Evolutionary conservation across 2,888 invertebrate genomes (phyloP).

Genomic region (Idaea aversata): DNA sequence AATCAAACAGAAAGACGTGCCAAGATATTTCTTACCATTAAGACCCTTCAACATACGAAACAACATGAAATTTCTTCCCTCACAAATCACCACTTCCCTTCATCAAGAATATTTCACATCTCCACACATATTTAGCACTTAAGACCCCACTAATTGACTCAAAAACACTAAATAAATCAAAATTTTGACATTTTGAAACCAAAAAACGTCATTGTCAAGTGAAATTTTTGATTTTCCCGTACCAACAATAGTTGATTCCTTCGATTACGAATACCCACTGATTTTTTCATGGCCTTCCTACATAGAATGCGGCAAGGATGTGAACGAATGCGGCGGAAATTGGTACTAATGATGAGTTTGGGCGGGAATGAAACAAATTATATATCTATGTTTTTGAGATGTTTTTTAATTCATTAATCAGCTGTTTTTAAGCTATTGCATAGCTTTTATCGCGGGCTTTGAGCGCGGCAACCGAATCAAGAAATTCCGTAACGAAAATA

Average conservation of each 20-base stretch:
- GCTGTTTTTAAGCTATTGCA: too few relatives aligned
- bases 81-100: background rate
- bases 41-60: too few relatives aligned
- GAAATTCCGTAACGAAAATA: too few relatives aligned
- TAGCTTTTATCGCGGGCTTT: too few relatives aligned
- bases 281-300: slow-evolving; percentile 65
- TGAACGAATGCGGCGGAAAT: background rate
- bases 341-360: background rate
- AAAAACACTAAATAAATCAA: slow-evolving; percentile 10
- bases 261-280: slow-evolving; percentile 54
- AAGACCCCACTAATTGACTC: slow-evolving; percentile 3
- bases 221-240: slow-evolving; percentile 15
- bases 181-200: slow-evolving; percentile 13
- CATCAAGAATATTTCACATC: background rate
- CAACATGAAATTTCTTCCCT: background rate
- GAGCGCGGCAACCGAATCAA: too few relatives aligned
- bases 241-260: slow-evolving; percentile 19
- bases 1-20: too few relatives aligned
- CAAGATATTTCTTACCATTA: too few relatives aligned
- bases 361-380: too few relatives aligned
- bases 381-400: too few relatives aligned
- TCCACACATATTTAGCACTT: background rate
- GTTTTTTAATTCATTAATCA: too few relatives aligned
- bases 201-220: slow-evolving; percentile 25
- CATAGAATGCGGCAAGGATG: slow-evolving; percentile 24